Conservation (phyloP, 2,888 invertebrate genomes). For the Embidobia sp. region DNA sequence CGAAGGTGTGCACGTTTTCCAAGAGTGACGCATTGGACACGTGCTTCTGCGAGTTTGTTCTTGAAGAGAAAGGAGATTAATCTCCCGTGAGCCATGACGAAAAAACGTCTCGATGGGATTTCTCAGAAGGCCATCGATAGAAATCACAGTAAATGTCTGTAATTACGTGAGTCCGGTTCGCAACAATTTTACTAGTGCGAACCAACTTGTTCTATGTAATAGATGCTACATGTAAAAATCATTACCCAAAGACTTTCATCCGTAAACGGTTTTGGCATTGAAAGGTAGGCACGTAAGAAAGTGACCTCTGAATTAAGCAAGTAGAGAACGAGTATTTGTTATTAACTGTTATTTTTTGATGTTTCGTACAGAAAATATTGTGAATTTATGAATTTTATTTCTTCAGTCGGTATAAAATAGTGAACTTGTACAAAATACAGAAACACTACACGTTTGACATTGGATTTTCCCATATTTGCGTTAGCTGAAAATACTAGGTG, state of each 20-base stretch:
- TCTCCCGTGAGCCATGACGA: slow-evolving; percentile 56
- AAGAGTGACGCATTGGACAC: slow-evolving; percentile 34
- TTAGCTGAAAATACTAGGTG: no score
- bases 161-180: slow-evolving; percentile 41
- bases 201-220: slow-evolving; percentile 10
- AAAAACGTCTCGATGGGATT: slow-evolving; percentile 53
- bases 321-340: no score
- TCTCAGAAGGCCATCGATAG: slow-evolving; percentile 56
- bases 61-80: slow-evolving; percentile 60
- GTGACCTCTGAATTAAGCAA: no score
- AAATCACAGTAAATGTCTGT: slow-evolving; percentile 48
- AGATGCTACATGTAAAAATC: slow-evolving; percentile 29
- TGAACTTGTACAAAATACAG: no score
- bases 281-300: slow-evolving; percentile 4
- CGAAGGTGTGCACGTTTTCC: slow-evolving; percentile 43
- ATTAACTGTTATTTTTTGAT: no score
- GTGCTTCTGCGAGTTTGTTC: slow-evolving; percentile 40
- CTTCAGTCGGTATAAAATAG: no score
- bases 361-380: no score
- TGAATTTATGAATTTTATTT: no score
- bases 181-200: background rate
- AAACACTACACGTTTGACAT: no score
- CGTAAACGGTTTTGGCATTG: background rate
- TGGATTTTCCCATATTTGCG: no score
- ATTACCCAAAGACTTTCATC: slow-evolving; percentile 47